phyloP scores from a whole-genome alignment of 2,888 invertebrate genomes.

The Pseudococcus viburni region DNA sequence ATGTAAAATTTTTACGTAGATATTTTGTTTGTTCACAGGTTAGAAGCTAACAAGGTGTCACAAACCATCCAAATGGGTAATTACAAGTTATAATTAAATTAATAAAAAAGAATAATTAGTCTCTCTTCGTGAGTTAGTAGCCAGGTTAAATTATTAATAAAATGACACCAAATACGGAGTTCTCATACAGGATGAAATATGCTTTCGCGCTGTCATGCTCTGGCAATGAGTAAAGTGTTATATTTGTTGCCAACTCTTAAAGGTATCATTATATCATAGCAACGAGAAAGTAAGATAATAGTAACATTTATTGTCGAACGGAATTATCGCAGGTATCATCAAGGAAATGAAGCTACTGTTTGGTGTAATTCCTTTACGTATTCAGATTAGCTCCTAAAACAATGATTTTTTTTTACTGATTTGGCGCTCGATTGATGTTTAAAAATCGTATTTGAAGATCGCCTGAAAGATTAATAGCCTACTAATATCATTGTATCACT shows the following conservation, averaged over 20 bases:
- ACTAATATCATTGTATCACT: too few relatives aligned
- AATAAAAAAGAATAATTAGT: not conserved
- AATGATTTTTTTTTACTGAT: not conserved
- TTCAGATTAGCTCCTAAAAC: not conserved
- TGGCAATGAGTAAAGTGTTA: conserved; percentile 50
- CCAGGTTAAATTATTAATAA: not conserved
- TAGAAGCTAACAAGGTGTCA: not conserved
- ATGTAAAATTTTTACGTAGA: too few relatives aligned
- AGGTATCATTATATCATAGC: conserved; percentile 45
- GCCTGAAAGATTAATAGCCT: too few relatives aligned
- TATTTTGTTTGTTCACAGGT: too few relatives aligned
- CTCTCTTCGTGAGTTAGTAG: not conserved
- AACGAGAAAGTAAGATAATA: conserved; percentile 47
- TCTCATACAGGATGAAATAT: not conserved
- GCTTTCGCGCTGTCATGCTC: conserved; percentile 44
- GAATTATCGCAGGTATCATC: not conserved
- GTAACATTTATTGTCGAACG: conserved; percentile 38
- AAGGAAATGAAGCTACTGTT: conserved; percentile 5
- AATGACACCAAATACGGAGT: conserved; percentile 1
- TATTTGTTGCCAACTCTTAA: conserved; percentile 37
- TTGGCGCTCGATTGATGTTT: not conserved
- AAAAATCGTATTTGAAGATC: too few relatives aligned
- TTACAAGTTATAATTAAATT: not conserved
- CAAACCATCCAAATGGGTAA: not conserved
- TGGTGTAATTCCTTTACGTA: not conserved